phyloP scores from a whole-genome alignment of 1,140 invertebrate genomes.

The Anadara kagoshimensis region DNA sequence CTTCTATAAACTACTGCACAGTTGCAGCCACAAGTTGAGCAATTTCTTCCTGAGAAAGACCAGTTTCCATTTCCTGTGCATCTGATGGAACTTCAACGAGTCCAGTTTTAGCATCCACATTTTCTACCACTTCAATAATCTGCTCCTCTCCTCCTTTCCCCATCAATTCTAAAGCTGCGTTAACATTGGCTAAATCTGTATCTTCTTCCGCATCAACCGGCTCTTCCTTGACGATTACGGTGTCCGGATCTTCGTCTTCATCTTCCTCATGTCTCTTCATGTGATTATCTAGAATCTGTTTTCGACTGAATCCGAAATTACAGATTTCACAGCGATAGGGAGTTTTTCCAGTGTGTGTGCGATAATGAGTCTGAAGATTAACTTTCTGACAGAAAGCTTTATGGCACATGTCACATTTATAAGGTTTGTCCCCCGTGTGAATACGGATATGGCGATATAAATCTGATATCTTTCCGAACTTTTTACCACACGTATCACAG shows the following conservation, averaged over 20 bases:
- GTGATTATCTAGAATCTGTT: constrained; percentile 36
- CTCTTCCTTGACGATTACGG: background rate
- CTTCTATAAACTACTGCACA: background rate
- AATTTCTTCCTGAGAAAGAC: constrained; percentile 40
- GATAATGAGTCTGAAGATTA: constrained; percentile 89
- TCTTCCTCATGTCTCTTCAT: constrained; percentile 41
- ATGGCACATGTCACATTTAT: constrained; percentile 75
- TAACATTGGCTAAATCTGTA: background rate
- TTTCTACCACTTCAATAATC: constrained; percentile 2
- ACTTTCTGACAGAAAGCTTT: constrained; percentile 92
- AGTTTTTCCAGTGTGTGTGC: constrained; percentile 50
- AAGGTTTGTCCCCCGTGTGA: constrained; percentile 60
- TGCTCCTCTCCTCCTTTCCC: background rate
- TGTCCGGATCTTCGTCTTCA: constrained; percentile 16
- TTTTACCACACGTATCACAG: constrained; percentile 35
- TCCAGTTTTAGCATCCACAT: constrained; percentile 28
- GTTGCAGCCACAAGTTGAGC: constrained; percentile 40
- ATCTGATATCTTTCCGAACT: constrained; percentile 39
- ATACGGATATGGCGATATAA: constrained; percentile 50
- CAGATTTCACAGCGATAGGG: constrained; percentile 41
- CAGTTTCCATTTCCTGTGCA: constrained; percentile 37
- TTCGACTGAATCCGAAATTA: constrained; percentile 40
- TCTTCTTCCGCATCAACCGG: background rate
- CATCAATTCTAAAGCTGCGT: too few species aligned
- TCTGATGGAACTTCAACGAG: constrained; percentile 35